Conservation (phyloP, 2,888 invertebrate genomes). For the Coelopa pilipes region DNA sequence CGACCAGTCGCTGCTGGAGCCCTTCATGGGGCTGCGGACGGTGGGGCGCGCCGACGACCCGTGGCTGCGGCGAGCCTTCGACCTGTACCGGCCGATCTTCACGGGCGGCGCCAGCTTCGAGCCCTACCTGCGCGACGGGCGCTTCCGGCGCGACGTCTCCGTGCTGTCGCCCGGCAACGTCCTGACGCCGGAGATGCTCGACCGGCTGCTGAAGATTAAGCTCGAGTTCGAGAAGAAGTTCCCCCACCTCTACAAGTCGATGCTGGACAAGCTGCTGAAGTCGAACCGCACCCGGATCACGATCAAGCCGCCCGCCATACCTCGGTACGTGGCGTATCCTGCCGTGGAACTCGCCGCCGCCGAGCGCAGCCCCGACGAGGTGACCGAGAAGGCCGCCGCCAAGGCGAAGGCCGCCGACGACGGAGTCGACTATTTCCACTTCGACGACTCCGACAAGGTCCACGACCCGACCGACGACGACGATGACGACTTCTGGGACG, state of each 20-base stretch:
- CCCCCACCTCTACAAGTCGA: constrained; percentile 54
- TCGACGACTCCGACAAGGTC: constrained; percentile 48
- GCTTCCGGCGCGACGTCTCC: constrained; percentile 51
- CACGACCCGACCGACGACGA: too few species aligned
- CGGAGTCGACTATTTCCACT: constrained; percentile 51
- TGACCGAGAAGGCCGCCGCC: constrained; percentile 8
- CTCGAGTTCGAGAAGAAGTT: constrained; percentile 55
- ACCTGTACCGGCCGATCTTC: constrained; percentile 53
- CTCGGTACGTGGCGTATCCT: constrained; percentile 33
- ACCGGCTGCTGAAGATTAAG: constrained; percentile 53
- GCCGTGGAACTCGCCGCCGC: constrained; percentile 56
- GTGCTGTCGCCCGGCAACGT: constrained; percentile 35
- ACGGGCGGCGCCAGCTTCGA: constrained; percentile 57
- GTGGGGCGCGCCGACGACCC: constrained; percentile 56
- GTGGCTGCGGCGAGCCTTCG: constrained; percentile 54
- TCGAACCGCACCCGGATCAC: constrained; percentile 50
- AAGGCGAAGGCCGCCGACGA: constrained; percentile 33
- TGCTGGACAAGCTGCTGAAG: constrained; percentile 49
- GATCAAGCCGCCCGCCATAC: constrained; percentile 54
- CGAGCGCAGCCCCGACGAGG: constrained; percentile 49
- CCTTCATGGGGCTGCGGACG: constrained; percentile 59
- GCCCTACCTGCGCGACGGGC: constrained; percentile 46
- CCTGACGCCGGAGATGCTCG: constrained; percentile 56
- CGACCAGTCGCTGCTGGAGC: constrained; percentile 50
- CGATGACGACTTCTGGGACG: neutral